Evolutionary conservation across 2,113 vertebrate species (phyloP).

Genomic region (Prionailurus bengalensis): DNA sequence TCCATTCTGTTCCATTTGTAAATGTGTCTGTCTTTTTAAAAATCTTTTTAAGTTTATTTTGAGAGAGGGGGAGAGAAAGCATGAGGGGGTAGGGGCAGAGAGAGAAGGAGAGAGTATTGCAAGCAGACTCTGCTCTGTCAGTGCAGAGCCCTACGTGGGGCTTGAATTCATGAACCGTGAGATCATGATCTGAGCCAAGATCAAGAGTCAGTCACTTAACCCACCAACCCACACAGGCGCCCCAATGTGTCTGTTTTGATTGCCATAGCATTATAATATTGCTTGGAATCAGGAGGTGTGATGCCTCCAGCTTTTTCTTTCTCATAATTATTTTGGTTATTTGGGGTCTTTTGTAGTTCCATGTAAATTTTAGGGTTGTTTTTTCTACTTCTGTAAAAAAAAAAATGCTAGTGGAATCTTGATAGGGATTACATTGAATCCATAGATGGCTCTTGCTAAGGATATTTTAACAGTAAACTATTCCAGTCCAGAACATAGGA

Average conservation of each 20-base stretch:
- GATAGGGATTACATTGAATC: background rate
- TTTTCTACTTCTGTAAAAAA: background rate
- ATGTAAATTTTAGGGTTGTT: background rate
- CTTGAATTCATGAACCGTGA: too few species aligned
- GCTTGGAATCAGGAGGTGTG: background rate
- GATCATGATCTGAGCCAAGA: too few species aligned
- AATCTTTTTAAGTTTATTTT: too few species aligned
- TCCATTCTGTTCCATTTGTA: background rate
- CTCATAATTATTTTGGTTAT: background rate
- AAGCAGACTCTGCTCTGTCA: too few species aligned
- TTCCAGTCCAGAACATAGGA: background rate
- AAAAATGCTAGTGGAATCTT: background rate
- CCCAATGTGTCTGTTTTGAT: background rate
- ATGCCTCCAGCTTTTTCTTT: background rate
- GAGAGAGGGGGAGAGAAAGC: too few species aligned
- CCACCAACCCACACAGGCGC: too few species aligned
- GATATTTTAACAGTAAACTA: background rate
- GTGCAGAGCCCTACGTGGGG: too few species aligned
- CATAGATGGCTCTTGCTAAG: background rate
- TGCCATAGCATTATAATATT: background rate
- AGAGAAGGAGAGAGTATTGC: too few species aligned
- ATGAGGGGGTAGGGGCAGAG: too few species aligned
- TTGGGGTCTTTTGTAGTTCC: background rate
- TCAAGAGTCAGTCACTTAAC: too few species aligned
- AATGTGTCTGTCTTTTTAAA: background rate